Conservation (phyloP, 2,797 vertebrate genomes). For the Decapterus maruadsi region DNA sequence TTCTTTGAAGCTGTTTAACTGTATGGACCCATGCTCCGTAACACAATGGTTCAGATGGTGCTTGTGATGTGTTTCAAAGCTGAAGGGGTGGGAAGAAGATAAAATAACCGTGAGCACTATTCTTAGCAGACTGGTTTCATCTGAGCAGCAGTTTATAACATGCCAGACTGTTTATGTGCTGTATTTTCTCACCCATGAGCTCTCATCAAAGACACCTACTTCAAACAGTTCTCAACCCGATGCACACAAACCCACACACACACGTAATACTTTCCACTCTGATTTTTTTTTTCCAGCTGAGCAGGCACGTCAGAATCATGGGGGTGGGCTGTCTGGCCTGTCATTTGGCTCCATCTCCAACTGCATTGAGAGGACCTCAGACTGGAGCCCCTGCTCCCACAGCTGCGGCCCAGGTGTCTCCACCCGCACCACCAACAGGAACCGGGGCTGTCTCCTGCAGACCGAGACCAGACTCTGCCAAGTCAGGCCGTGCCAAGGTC, state of each 20-base stretch:
- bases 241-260: not conserved
- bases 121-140: constrained; percentile 16
- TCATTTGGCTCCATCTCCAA: constrained; percentile 27
- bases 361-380: constrained; percentile 81
- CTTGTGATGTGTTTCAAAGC: not conserved
- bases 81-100: not conserved
- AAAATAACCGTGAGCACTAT: constrained; percentile 11
- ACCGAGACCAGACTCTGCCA: constrained; percentile 85
- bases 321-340: constrained; percentile 15
- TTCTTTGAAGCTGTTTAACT: constrained; percentile 6
- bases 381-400: constrained; percentile 88
- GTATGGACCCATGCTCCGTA: not conserved
- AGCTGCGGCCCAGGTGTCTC: constrained; percentile 88
- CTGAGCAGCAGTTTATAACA: constrained; percentile 9
- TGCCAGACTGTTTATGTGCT: not conserved
- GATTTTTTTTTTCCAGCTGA: constrained; percentile 30
- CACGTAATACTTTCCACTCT: constrained; percentile 18
- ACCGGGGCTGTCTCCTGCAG: constrained; percentile 85
- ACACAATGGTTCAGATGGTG: not conserved
- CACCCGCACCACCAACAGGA: constrained; percentile 86
- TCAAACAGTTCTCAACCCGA: constrained; percentile 33
- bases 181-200: not conserved
- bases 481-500: constrained; percentile 78
- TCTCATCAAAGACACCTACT: constrained; percentile 17
- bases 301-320: constrained; percentile 10